Conservation (phyloP, 2,888 invertebrate genomes). For the Drosophila siamana region DNA sequence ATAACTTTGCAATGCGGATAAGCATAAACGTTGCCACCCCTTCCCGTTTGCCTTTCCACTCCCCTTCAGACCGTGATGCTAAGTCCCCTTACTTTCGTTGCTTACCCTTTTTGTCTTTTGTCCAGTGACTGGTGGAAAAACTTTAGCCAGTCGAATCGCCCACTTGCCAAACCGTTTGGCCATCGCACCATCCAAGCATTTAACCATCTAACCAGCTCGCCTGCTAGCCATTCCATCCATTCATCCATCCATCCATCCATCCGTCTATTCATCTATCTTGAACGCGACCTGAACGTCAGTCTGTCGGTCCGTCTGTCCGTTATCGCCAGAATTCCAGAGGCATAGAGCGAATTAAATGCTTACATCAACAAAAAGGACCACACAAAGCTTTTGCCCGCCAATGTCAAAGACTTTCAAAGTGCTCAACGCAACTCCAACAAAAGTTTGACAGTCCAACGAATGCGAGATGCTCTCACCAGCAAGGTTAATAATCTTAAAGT, state of each 20-base stretch:
- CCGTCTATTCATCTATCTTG: slow-evolving; percentile 4
- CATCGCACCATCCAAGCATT: slow-evolving; percentile 10
- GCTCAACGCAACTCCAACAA: not conserved
- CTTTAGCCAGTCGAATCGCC: slow-evolving; percentile 18
- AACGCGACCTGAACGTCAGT: slow-evolving; percentile 4
- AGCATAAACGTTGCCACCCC: slow-evolving; percentile 35
- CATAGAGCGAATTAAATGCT: slow-evolving; percentile 69
- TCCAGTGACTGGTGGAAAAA: slow-evolving; percentile 44
- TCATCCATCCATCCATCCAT: slow-evolving; percentile 17
- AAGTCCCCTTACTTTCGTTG: not conserved
- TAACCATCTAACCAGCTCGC: slow-evolving; percentile 8
- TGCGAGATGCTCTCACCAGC: slow-evolving; percentile 18
- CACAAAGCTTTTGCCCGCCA: slow-evolving; percentile 37
- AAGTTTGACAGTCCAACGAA: slow-evolving; percentile 13
- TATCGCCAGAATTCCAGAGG: slow-evolving; percentile 63
- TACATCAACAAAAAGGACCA: slow-evolving; percentile 58
- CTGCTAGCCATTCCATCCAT: slow-evolving; percentile 5
- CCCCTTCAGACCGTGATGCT: no score
- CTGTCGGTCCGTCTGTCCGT: slow-evolving; percentile 25
- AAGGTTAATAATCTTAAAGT: not conserved
- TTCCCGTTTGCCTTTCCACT: not conserved
- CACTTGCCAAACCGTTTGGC: slow-evolving; percentile 14
- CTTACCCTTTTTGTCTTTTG: slow-evolving; percentile 12
- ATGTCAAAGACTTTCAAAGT: slow-evolving; percentile 65
- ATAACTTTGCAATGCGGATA: slow-evolving; percentile 53